These are phyloP conservation scores for Gastrophysa polygoni DNA, from an alignment of 2,888 invertebrate genomes.

Conservation along the genomic window DNA sequence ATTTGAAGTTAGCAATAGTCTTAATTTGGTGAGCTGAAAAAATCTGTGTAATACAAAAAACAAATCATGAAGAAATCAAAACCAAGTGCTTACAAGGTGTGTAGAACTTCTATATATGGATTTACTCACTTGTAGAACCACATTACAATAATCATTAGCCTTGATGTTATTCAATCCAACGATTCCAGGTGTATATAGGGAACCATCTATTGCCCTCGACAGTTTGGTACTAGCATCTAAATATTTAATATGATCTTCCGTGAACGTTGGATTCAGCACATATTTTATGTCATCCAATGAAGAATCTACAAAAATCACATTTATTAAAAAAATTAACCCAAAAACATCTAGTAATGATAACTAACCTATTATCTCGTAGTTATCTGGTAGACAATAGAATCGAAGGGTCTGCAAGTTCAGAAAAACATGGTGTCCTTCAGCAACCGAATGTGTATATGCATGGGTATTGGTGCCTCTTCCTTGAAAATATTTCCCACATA, in stretches of 20 bases:
- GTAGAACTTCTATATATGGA: too few species aligned
- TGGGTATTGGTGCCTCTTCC: slow-evolving; percentile 97
- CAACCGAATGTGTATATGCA: slow-evolving; percentile 98
- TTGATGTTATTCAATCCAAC: slow-evolving; percentile 99
- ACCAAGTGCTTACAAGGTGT: too few species aligned
- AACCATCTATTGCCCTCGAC: slow-evolving; percentile 95
- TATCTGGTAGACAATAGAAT: slow-evolving; percentile 99
- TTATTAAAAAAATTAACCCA: background rate
- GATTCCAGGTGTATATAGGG: slow-evolving; percentile 95
- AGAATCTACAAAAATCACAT: slow-evolving; percentile 69
- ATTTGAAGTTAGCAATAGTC: background rate
- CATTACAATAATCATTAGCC: slow-evolving; percentile 99
- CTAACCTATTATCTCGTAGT: slow-evolving; percentile 97
- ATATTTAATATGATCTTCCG: slow-evolving; percentile 77
- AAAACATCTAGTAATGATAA: slow-evolving; percentile 16
- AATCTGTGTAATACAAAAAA: background rate
- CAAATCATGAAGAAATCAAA: too few species aligned
- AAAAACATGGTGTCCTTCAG: slow-evolving; percentile 97
- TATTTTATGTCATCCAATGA: slow-evolving; percentile 98
- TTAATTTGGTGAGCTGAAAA: too few species aligned
- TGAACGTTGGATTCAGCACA: slow-evolving; percentile 96
- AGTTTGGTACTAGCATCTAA: slow-evolving; percentile 83
- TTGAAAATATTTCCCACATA: slow-evolving; percentile 98
- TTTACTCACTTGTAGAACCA: slow-evolving; percentile 87
- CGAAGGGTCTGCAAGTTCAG: slow-evolving; percentile 94